Conservation (phyloP, 2,797 vertebrate species). For the Hyperoplus immaculatus region DNA sequence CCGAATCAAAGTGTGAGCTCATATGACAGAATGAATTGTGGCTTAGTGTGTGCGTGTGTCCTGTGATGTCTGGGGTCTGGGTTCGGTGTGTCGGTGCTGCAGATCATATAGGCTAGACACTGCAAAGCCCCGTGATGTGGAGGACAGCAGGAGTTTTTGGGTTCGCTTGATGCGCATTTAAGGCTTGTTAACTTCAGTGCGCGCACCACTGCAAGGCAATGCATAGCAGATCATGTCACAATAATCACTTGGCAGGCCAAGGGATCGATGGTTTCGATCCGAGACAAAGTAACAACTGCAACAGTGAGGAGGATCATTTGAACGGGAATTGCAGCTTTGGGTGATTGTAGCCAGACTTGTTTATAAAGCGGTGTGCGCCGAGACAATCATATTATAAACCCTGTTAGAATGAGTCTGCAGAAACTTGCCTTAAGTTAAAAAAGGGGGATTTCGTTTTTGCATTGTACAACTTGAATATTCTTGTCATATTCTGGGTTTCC, state of each 20-base stretch:
- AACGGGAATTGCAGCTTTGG: background rate
- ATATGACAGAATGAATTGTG: background rate
- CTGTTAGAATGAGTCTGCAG: background rate
- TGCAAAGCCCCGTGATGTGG: constrained; percentile 26
- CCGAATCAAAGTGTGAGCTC: constrained; percentile 48
- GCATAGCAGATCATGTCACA: constrained; percentile 14
- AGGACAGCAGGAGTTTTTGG: constrained; percentile 41
- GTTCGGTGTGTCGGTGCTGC: constrained; percentile 10
- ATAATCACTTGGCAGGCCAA: constrained; percentile 1
- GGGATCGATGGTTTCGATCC: constrained; percentile 33
- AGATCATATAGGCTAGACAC: constrained; percentile 1
- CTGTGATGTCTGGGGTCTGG: background rate
- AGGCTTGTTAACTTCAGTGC: constrained; percentile 28
- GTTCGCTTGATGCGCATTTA: constrained; percentile 35
- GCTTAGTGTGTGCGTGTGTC: background rate
- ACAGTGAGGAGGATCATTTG: constrained; percentile 19
- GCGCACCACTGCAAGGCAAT: constrained; percentile 11
- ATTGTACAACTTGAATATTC: background rate
- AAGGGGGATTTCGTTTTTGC: background rate
- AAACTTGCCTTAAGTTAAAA: background rate
- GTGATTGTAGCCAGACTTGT: background rate
- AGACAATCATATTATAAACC: background rate
- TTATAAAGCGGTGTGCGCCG: constrained; percentile 3
- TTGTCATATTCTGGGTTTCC: background rate
- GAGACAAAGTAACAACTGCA: constrained; percentile 30